phyloP scores from a whole-genome alignment of 2,888 invertebrate species.

The Lymantria monacha region DNA sequence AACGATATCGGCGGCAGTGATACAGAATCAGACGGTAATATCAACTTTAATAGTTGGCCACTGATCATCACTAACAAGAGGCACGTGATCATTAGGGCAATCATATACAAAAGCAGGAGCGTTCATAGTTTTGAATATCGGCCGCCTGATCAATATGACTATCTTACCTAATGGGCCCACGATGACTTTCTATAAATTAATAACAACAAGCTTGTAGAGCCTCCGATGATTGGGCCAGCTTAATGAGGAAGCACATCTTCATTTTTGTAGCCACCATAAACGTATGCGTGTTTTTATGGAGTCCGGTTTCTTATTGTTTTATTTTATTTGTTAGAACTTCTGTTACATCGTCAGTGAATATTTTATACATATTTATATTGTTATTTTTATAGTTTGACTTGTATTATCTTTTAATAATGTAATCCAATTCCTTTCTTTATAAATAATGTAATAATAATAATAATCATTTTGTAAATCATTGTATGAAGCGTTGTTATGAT shows the following conservation, averaged over 20 bases:
- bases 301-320: slow-evolving; percentile 43
- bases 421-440: slow-evolving; percentile 6
- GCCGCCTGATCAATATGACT: slow-evolving; percentile 71
- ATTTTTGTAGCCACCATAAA: slow-evolving; percentile 55
- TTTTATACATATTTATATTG: slow-evolving; percentile 15
- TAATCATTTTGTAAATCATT: slow-evolving; percentile 38
- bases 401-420: slow-evolving; percentile 12
- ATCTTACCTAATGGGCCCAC: slow-evolving; percentile 71
- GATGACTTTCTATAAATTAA: slow-evolving; percentile 82
- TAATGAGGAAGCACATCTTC: slow-evolving; percentile 76
- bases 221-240: slow-evolving; percentile 65
- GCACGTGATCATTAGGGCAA: slow-evolving; percentile 76
- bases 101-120: slow-evolving; percentile 64
- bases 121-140: slow-evolving; percentile 54
- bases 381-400: slow-evolving; percentile 14
- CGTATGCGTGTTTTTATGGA: slow-evolving; percentile 56
- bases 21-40: slow-evolving; percentile 50
- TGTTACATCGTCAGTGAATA: slow-evolving; percentile 40
- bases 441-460: neutral
- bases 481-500: slow-evolving; percentile 51
- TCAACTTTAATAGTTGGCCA: slow-evolving; percentile 59
- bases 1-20: slow-evolving; percentile 54
- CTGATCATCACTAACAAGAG: slow-evolving; percentile 75
- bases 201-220: slow-evolving; percentile 67
- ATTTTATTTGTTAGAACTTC: slow-evolving; percentile 48